Conservation (phyloP, 2,888 invertebrate species). For the Synergus itoensis region DNA sequence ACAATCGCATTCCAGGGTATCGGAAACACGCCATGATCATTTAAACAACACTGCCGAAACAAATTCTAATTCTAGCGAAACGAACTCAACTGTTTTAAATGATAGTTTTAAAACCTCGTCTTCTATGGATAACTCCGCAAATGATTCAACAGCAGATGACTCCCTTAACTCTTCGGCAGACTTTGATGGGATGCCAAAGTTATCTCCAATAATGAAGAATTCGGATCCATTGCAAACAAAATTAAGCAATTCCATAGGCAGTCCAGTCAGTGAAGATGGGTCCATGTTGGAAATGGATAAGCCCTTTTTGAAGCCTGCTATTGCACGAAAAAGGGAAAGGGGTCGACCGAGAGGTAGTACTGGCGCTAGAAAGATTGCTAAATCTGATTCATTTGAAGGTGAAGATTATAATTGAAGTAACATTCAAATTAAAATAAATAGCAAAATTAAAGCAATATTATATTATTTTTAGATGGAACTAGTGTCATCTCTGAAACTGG, state of each 20-base stretch:
- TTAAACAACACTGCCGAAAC: conserved; percentile 56
- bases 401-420: conserved; percentile 21
- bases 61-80: conserved; percentile 60
- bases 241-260: conserved; percentile 61
- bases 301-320: conserved; percentile 72
- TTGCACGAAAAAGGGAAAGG: conserved; percentile 67
- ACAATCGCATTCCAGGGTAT: conserved; percentile 48
- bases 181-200: conserved; percentile 75
- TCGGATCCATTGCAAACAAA: conserved; percentile 62
- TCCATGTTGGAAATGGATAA: conserved; percentile 67
- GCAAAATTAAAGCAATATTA: conserved; percentile 7
- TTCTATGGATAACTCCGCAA: conserved; percentile 57
- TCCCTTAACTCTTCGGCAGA: conserved; percentile 65
- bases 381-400: conserved; percentile 70
- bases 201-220: conserved; percentile 72
- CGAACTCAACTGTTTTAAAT: conserved; percentile 55
- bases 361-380: conserved; percentile 69
- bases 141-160: conserved; percentile 60
- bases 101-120: conserved; percentile 63
- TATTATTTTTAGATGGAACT: conserved; percentile 65
- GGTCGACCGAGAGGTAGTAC: conserved; percentile 66
- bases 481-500: conserved; percentile 67
- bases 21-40: conserved; percentile 43
- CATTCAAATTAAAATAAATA: too few species aligned
- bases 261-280: conserved; percentile 65